These are phyloP conservation scores for Microdon myrmicae DNA, from an alignment of 2,888 invertebrate genomes.

Conservation along the genomic window DNA sequence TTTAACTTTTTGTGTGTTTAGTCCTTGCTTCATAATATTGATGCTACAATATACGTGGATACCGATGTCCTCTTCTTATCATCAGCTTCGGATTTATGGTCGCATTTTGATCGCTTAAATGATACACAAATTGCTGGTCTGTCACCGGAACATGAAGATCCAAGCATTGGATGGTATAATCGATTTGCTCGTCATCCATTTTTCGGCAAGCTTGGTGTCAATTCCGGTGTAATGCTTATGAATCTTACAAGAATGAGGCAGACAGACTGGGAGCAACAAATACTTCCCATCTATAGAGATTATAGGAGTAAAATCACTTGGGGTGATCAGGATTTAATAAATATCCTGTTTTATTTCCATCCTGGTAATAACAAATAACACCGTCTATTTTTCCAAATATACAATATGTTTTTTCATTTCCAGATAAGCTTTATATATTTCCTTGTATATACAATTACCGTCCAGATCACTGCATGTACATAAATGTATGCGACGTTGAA, in stretches of 20 bases:
- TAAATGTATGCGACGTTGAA: conserved; percentile 79
- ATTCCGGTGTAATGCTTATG: conserved; percentile 98
- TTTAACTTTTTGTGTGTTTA: conserved; percentile 66
- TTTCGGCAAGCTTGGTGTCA: conserved; percentile 84
- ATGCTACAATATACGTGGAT: conserved; percentile 90
- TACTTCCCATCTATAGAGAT: conserved; percentile 84
- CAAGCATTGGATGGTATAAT: conserved; percentile 95
- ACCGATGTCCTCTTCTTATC: conserved; percentile 91
- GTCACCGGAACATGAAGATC: conserved; percentile 89
- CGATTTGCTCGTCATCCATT: conserved; percentile 95
- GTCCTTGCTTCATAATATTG: conserved; percentile 81
- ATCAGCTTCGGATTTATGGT: conserved; percentile 85
- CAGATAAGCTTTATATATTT: conserved; percentile 80
- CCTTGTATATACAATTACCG: conserved; percentile 92
- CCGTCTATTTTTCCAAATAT: background rate
- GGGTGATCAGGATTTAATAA: conserved; percentile 97
- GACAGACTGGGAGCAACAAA: conserved; percentile 86
- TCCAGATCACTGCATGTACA: conserved; percentile 96
- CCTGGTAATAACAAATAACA: conserved; percentile 69
- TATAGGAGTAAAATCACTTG: conserved; percentile 89
- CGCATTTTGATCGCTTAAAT: conserved; percentile 84
- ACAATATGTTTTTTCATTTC: conserved; percentile 67
- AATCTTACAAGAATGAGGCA: conserved; percentile 90
- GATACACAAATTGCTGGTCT: conserved; percentile 86
- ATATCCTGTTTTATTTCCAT: conserved; percentile 84